phyloP scores from a whole-genome alignment of 2,888 invertebrate species.

The Nemurella pictetii region DNA sequence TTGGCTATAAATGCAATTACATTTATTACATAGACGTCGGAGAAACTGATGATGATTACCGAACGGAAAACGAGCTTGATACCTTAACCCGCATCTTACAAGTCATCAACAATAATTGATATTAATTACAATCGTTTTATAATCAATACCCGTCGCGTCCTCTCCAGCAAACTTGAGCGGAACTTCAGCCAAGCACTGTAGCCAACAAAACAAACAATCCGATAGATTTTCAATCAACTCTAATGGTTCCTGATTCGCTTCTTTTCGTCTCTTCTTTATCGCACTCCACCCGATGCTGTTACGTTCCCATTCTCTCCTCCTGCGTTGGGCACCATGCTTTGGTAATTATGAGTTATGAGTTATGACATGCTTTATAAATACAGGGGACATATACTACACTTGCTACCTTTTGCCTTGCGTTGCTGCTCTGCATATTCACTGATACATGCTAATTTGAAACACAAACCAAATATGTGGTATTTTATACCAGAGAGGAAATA shows the following conservation, averaged over 20 bases:
- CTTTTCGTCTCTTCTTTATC: neutral
- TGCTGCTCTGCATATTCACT: neutral
- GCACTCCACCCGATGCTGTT: neutral
- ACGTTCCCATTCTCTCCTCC: neutral
- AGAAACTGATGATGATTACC: neutral
- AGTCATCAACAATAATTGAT: neutral
- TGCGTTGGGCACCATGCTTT: neutral
- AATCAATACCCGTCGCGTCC: neutral
- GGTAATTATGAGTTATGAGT: neutral
- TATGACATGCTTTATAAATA: neutral
- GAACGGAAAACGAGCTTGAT: neutral
- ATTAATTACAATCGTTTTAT: neutral
- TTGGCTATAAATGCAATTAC: neutral
- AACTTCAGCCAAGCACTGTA: neutral
- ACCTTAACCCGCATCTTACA: neutral
- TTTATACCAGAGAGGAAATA: neutral
- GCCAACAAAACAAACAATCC: neutral
- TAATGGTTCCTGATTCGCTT: neutral
- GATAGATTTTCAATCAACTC: neutral
- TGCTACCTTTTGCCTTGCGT: neutral
- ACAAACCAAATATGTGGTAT: neutral
- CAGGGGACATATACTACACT: neutral
- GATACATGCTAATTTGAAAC: neutral
- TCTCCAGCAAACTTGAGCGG: neutral
- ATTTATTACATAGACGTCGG: neutral